Evolutionary conservation across 1,140 invertebrate genomes (phyloP).

Genomic region (Hyposmocoma kahamanoa): DNA sequence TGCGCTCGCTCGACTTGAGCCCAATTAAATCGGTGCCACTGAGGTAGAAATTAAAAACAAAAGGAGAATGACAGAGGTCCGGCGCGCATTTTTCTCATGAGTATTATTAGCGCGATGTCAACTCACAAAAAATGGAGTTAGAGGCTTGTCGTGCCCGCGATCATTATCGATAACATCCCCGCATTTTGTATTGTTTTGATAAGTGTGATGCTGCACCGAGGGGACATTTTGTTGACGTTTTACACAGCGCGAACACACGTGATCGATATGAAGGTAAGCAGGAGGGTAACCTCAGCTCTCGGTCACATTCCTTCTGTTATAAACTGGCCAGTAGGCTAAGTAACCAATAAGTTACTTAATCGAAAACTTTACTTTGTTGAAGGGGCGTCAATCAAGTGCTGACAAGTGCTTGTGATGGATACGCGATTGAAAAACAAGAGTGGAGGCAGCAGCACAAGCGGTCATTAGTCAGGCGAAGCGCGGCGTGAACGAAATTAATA

Average conservation of each 20-base stretch:
- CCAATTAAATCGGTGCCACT: conserved; percentile 73
- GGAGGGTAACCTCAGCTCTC: too few species aligned
- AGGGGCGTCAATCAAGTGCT: conserved; percentile 37
- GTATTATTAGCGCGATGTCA: conserved; percentile 73
- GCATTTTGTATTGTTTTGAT: conserved; percentile 72
- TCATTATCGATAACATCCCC: conserved; percentile 65
- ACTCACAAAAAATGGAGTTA: conserved; percentile 65
- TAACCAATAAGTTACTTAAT: too few species aligned
- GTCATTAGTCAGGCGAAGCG: conserved; percentile 46
- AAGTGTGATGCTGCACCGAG: conserved; percentile 47
- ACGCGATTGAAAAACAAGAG: conserved; percentile 43
- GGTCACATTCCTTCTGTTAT: too few species aligned
- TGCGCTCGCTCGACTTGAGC: conserved; percentile 64
- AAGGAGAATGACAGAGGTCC: conserved; percentile 66
- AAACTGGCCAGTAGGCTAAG: too few species aligned
- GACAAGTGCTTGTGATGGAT: conserved; percentile 24
- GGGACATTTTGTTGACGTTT: conserved; percentile 58
- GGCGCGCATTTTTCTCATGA: conserved; percentile 70
- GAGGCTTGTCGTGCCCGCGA: conserved; percentile 57
- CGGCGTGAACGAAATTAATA: conserved; percentile 64
- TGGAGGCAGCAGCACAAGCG: conserved; percentile 31
- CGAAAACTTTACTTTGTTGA: too few species aligned
- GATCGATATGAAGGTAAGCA: conserved; percentile 43
- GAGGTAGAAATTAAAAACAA: conserved; percentile 74
- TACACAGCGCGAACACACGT: conserved; percentile 44